A percentile compares a stretch with the other conserved stretches of the same genome.
phyloP scores from a whole-genome alignment of 2,888 invertebrate genomes.

The Hydrotaea cyrtoneurina region DNA sequence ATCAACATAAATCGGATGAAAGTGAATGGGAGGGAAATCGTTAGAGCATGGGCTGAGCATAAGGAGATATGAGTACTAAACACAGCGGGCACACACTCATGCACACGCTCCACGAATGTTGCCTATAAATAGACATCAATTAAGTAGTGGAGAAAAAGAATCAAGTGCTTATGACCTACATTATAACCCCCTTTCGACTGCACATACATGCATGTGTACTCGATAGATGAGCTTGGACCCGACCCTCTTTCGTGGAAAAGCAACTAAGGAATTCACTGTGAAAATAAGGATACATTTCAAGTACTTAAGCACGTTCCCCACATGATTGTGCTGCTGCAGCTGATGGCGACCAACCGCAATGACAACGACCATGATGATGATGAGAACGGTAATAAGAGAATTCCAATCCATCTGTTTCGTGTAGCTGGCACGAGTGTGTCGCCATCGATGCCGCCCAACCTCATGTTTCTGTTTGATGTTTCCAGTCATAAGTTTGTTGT shows the following conservation, averaged over 20 bases:
- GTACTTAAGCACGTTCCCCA: conserved; percentile 52
- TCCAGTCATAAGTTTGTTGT: not conserved
- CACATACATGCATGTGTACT: not conserved
- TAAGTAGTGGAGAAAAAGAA: conserved; percentile 65
- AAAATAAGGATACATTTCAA: conserved; percentile 43
- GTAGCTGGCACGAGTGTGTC: not conserved
- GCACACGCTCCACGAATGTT: conserved; percentile 14
- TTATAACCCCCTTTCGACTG: conserved; percentile 50
- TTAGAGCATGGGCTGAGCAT: not conserved
- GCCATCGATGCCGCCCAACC: conserved; percentile 2
- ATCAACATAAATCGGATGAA: conserved; percentile 17
- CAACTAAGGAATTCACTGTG: conserved; percentile 51
- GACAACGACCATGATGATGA: not conserved
- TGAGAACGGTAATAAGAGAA: conserved; percentile 1
- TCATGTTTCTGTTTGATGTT: conserved; percentile 16
- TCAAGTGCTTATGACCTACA: conserved; percentile 69
- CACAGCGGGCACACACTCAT: not conserved
- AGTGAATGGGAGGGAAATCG: conserved; percentile 6
- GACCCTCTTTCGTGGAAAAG: conserved; percentile 13
- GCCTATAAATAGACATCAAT: conserved; percentile 68
- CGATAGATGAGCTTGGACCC: conserved; percentile 6
- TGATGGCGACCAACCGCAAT: too few relatives aligned
- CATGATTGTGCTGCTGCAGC: conserved; percentile 39
- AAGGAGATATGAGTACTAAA: not conserved
- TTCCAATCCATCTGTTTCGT: not conserved